Evolutionary conservation across 2,113 vertebrate species (phyloP).

Genomic region (Leucosticte australis): DNA sequence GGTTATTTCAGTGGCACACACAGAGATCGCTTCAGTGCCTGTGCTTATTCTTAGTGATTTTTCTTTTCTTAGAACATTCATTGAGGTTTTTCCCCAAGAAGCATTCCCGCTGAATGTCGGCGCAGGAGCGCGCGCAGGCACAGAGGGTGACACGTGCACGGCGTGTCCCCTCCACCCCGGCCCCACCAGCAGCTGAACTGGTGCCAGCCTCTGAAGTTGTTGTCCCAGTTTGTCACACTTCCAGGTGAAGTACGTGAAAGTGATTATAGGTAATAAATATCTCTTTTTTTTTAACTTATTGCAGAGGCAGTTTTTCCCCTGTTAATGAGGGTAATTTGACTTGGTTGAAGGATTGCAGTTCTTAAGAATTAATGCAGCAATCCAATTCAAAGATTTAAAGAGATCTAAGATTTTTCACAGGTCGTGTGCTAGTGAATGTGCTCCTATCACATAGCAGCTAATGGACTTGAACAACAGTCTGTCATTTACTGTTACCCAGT

Average conservation of each 20-base stretch:
- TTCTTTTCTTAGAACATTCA: constrained; percentile 45
- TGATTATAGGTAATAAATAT: constrained; percentile 99
- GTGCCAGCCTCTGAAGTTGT: constrained; percentile 32
- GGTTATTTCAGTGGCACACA: constrained; percentile 64
- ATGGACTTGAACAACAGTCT: constrained; percentile 99
- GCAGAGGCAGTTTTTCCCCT: constrained; percentile 97
- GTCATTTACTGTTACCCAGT: constrained; percentile 86
- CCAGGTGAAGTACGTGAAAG: constrained; percentile 74
- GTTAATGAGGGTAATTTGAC: constrained; percentile 99
- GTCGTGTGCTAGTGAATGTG: constrained; percentile 95
- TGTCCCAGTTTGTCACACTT: constrained; percentile 64
- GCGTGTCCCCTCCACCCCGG: neutral
- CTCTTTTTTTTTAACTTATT: constrained; percentile 87
- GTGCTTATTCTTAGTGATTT: constrained; percentile 45
- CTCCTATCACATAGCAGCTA: constrained; percentile 97
- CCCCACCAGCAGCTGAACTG: constrained; percentile 23
- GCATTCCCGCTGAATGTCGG: neutral
- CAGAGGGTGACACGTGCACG: neutral
- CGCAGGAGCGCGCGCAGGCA: neutral
- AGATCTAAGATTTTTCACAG: constrained; percentile 99
- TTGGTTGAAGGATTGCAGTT: constrained; percentile 99
- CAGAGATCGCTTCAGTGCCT: constrained; percentile 54
- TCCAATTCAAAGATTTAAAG: constrained; percentile 96
- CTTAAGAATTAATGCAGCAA: constrained; percentile 99
- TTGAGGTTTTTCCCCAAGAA: constrained; percentile 44